These are phyloP conservation scores for Scrobipalpa costella DNA, from an alignment of 2,888 invertebrate species.

Conservation along the genomic window DNA sequence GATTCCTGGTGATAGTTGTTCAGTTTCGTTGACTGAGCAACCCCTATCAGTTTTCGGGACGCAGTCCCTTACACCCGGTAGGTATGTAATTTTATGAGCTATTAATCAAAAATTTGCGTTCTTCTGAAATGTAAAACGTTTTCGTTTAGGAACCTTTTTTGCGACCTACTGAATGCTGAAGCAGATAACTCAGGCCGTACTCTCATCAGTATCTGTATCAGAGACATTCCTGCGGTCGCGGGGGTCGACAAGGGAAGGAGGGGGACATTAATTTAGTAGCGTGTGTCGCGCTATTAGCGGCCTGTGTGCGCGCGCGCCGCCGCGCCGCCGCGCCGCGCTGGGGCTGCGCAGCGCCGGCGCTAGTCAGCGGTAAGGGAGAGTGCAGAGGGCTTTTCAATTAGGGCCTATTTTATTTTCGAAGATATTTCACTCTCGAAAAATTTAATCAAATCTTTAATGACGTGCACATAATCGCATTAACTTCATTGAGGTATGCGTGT, in stretches of 20 bases:
- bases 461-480: too few species aligned
- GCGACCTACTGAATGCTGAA: neutral
- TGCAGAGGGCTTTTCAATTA: neutral
- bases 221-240: neutral
- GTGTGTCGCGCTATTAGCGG: slow-evolving; percentile 22
- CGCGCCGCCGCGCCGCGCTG: slow-evolving; percentile 38
- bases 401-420: too few species aligned
- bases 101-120: neutral
- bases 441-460: too few species aligned
- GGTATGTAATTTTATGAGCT: too few species aligned
- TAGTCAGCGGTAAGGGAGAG: neutral
- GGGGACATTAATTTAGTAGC: slow-evolving; percentile 11
- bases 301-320: slow-evolving; percentile 31
- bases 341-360: slow-evolving; percentile 19
- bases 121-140: neutral
- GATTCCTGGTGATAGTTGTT: too few species aligned
- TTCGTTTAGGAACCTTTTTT: neutral
- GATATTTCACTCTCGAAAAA: too few species aligned
- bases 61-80: too few species aligned
- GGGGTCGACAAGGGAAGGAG: neutral
- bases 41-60: too few species aligned
- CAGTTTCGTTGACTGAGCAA: too few species aligned
- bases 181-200: neutral
- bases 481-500: too few species aligned
- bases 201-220: neutral